Conservation (phyloP, 2,113 vertebrate species). For the Acanthisitta chloris region DNA sequence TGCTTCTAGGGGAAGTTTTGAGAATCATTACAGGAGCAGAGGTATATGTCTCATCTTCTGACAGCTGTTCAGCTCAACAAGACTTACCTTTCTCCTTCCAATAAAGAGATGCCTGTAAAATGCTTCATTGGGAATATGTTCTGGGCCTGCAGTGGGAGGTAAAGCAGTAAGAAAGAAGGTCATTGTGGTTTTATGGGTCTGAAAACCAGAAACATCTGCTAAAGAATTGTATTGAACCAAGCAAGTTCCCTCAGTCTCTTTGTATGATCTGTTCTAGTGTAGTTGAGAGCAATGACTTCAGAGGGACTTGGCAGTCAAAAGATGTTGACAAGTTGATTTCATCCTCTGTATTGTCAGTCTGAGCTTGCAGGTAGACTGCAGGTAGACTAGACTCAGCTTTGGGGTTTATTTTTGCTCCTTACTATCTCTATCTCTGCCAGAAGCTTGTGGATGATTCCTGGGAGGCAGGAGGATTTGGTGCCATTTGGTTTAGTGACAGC, state of each 20-base stretch:
- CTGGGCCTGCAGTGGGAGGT: neutral
- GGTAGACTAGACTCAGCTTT: neutral
- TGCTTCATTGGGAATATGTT: neutral
- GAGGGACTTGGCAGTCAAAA: neutral
- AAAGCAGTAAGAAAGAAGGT: neutral
- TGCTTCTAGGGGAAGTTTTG: neutral
- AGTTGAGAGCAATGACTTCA: neutral
- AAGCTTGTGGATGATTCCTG: neutral
- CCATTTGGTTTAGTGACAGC: neutral
- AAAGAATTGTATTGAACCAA: neutral
- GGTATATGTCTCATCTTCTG: neutral
- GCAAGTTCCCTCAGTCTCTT: neutral
- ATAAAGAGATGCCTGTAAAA: neutral
- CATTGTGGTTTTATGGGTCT: neutral
- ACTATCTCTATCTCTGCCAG: neutral
- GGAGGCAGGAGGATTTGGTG: neutral
- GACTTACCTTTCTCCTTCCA: neutral
- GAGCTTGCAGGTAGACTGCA: neutral
- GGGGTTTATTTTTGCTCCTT: neutral
- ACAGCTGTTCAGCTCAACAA: neutral
- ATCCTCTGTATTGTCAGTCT: neutral
- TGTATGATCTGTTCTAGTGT: fast-evolving
- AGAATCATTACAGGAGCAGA: neutral
- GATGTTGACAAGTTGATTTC: neutral
- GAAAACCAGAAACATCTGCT: neutral